phyloP scores from a whole-genome alignment of 2,113 vertebrate species.

The Rynchops niger region DNA sequence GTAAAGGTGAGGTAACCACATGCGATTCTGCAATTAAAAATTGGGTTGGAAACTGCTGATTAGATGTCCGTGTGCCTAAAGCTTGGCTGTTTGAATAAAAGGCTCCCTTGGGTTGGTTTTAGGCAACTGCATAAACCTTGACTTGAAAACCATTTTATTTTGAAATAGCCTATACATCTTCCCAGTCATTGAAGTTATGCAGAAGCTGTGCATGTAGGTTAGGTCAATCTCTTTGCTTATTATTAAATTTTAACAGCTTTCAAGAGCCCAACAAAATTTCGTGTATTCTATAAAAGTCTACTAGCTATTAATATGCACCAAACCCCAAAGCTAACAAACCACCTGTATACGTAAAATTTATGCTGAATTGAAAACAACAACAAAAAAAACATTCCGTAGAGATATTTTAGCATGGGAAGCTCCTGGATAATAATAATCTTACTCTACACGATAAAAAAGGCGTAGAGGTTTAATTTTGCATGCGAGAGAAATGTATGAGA shows the following conservation, averaged over 20 bases:
- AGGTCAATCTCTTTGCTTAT: background rate
- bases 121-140: background rate
- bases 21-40: rapidly evolving
- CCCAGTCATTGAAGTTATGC: rapidly evolving
- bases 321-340: background rate
- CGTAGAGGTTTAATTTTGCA: background rate
- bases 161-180: background rate
- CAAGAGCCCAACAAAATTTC: background rate
- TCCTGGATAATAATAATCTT: background rate
- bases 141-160: background rate
- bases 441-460: background rate
- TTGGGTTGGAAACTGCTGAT: background rate
- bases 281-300: background rate
- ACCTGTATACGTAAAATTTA: background rate
- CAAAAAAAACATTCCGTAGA: background rate
- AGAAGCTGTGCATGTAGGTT: background rate
- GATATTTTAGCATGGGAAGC: background rate
- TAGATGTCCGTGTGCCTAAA: background rate
- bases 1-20: background rate
- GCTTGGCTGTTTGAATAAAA: background rate
- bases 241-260: background rate
- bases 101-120: background rate
- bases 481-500: background rate
- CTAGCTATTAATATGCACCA: background rate
- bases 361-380: background rate